Percentiles rank a stretch among this genome's conserved stretches.
Evolutionary conservation across 1,140 invertebrate genomes (phyloP).

Genomic region (Drosophila navojoa): DNA sequence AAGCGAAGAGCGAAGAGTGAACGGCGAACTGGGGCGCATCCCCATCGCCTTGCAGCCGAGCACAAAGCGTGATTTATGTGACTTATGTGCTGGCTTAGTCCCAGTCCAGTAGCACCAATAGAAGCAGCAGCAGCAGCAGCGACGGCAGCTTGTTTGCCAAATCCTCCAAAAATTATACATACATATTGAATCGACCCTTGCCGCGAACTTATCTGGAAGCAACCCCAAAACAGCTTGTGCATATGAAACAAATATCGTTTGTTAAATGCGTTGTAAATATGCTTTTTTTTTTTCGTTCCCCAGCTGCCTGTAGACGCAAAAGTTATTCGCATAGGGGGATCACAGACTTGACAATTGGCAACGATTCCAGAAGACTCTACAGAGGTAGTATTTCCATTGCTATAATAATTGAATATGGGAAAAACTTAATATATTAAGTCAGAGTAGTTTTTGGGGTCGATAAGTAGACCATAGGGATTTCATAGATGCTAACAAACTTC

Average conservation of each 20-base stretch:
- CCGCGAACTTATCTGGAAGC: constrained; percentile 12
- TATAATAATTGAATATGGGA: too few species aligned
- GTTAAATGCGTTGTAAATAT: constrained; percentile 72
- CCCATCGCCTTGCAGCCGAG: constrained; percentile 19
- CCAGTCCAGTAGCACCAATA: background rate
- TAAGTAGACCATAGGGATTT: too few species aligned
- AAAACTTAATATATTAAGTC: too few species aligned
- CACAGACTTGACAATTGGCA: background rate
- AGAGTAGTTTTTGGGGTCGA: too few species aligned
- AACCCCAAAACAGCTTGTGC: constrained; percentile 31
- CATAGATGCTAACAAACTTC: too few species aligned
- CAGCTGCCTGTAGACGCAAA: constrained; percentile 40
- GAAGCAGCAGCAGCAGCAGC: constrained; percentile 5
- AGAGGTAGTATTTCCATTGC: too few species aligned
- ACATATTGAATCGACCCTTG: constrained; percentile 70
- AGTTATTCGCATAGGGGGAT: constrained; percentile 40
- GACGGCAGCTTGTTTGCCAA: constrained; percentile 67
- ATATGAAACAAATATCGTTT: constrained; percentile 45
- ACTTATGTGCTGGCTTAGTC: constrained; percentile 58
- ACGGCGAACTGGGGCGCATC: constrained; percentile 4
- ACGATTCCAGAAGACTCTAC: too few species aligned
- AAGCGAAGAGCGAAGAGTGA: constrained; percentile 21
- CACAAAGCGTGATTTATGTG: constrained; percentile 77
- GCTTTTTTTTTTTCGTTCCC: constrained; percentile 25
- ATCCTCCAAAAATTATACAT: constrained; percentile 63